Evolutionary conservation across 1,140 invertebrate genomes (phyloP), one percentile per base, ranked within the genome.

Genomic region (Saxidomus purpurata): DNA sequence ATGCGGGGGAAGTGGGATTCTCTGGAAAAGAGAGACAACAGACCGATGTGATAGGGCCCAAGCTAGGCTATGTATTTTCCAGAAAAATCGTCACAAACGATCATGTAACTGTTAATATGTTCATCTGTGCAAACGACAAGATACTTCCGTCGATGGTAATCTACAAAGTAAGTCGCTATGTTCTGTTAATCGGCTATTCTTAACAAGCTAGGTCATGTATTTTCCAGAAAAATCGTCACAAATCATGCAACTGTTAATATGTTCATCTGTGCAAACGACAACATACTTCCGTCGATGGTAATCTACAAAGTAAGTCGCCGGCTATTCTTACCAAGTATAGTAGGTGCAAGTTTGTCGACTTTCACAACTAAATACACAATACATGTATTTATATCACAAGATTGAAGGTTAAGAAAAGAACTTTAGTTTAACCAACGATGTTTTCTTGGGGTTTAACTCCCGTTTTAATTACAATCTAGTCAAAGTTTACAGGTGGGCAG

Each of bases 101-200:
- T 17, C 67, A 71, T 22, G 67, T 71, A 6, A 71, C 67, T 0
- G 67, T 17, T 17, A 71, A 71, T n/a, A 38, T 71, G 0, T 36
- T 17, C 17, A 71, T 71, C 1, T 71, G 67, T 40, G 67, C 34
- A 71, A 34, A 71, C 17, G 67, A 34, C 0, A 71, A 71, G 17
- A 71, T 71, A 71, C 67, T 71, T 1, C 67, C 31, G 67, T 17
- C 67, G 17, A 71, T 71, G 67, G 28, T 81, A 3, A 61, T 61
- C 8, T 81, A 47, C n/a, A 63, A 81, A 81, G 52, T 38, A 47
- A 17, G 34, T 71, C n/a, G 0, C 15, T 71, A 17, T 13, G 13
- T 34, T 71, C 36, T 36, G 31, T n/a, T 34, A 25, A 71, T 31
- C n/a, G n/a, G n/a, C n/a, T n/a, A n/a, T n/a, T n/a, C n/a, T n/a